A percentile compares a stretch with the other conserved stretches of the same genome.
These are phyloP conservation scores for Cydia pomonella DNA, from an alignment of 1,140 invertebrate genomes.

Conservation along the genomic window DNA sequence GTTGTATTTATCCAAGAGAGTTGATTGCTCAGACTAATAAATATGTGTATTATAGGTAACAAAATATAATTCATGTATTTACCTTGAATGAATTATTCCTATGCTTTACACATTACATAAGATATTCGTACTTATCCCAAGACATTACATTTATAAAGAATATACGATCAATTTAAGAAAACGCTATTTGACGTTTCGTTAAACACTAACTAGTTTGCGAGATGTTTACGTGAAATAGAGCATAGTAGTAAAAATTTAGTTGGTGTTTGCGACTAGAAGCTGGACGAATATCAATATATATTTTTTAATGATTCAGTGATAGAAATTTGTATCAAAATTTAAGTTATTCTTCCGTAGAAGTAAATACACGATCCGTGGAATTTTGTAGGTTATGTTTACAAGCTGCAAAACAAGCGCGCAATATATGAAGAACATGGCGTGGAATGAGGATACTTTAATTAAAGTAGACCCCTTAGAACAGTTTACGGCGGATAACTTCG, in stretches of 20 bases:
- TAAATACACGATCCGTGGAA: slow-evolving; percentile 11
- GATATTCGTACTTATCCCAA: background rate
- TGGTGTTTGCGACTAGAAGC: background rate
- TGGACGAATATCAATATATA: background rate
- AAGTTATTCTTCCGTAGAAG: background rate
- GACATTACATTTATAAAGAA: background rate
- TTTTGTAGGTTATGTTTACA: slow-evolving; percentile 66
- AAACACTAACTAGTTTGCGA: background rate
- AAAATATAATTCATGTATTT: no score
- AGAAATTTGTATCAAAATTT: background rate
- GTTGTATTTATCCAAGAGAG: no score
- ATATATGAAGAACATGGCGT: slow-evolving; percentile 30
- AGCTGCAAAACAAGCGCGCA: slow-evolving; percentile 40
- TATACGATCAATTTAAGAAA: background rate
- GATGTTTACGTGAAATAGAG: background rate
- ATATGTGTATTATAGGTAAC: no score
- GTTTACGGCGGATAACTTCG: background rate
- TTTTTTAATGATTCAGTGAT: background rate
- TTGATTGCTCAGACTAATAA: no score
- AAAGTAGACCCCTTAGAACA: background rate
- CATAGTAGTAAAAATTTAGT: background rate
- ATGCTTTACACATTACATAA: background rate
- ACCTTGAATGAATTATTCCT: no score
- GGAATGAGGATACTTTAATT: background rate
- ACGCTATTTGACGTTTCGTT: background rate